Base-by-base conservation (phyloP, 2,113 vertebrate species). In the Urocynchramus pylzowi region DNA sequence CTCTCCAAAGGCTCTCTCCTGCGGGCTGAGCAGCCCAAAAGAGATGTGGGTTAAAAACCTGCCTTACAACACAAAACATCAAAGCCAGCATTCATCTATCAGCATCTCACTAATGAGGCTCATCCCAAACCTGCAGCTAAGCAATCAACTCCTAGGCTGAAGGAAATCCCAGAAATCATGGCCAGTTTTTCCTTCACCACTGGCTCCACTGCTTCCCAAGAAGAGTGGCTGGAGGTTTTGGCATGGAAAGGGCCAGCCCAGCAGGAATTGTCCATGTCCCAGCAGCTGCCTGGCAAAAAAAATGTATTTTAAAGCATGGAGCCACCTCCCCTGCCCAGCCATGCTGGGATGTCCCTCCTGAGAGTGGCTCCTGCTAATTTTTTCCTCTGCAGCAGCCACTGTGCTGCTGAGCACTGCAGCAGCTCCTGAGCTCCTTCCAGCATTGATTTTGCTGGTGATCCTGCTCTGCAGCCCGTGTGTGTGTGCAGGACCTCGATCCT, bases 111-210 rank as follows among this genome's bases (percentile, higher is more conserved):
- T 65, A 30, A 64, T 2, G 27, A 74, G 71, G 3, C 3, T 11
- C 80, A 45, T 28, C 56, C 44, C 42, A 74, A 61, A 69, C 1
- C 31, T n/a, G 35, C 47, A 31, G 44, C 52, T 16, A 5, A 53
- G 45, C 12, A 37, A 70, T 22, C 28, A n/a, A 3, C 26, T 56
- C 33, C 18, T 7, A 16, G 21, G 21, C 42, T n/a, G 30, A 39
- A 57, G 31, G 0, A 82, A 59, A 59, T 4, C 24, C 31, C 53
- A 30, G 16, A 27, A 42, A 65, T 1, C 0, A 16, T 0, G 6
- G 5, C 37, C 45, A 24, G 30, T 35, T 42, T 61, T 59, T 23
- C 24, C 64, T 45, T 61, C 4, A 1, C 24, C 52, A 3, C 41
- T 33, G 37, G 5, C 17, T 42, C 69, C 37, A 41, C 37, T 42